These are phyloP conservation scores for Chaetops frenatus DNA, from an alignment of 2,113 vertebrate genomes.

Conservation along the genomic window DNA sequence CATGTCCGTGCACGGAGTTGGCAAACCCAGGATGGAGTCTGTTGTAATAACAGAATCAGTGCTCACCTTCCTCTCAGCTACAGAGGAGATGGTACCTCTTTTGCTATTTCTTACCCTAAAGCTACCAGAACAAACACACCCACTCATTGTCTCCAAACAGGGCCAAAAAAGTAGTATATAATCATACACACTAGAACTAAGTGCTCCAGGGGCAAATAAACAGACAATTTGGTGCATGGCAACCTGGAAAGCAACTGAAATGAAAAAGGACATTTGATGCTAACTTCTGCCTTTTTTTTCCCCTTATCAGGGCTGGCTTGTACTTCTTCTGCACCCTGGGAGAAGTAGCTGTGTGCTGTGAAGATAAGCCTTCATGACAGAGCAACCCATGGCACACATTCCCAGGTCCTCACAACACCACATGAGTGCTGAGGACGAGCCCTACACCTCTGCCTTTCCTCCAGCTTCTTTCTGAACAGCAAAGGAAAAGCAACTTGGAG, in stretches of 20 bases:
- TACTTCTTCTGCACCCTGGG: neutral
- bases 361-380: constrained; percentile 1
- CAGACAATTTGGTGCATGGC: neutral
- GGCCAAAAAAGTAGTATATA: constrained; percentile 19
- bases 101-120: constrained; percentile 28
- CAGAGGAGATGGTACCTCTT: neutral
- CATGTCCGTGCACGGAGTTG: neutral
- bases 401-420: neutral
- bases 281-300: neutral
- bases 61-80: neutral
- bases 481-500: neutral
- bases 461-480: neutral
- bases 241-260: constrained; percentile 22
- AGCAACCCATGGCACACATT: neutral
- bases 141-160: constrained; percentile 6
- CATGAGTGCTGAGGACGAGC: neutral
- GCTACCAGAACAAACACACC: constrained; percentile 35
- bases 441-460: neutral
- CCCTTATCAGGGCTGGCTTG: neutral
- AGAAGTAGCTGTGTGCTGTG: neutral
- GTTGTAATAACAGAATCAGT: neutral
- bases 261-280: neutral
- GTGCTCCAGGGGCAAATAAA: constrained; percentile 36
- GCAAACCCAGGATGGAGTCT: neutral
- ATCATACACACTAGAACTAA: neutral